Conservation (phyloP, 1,140 invertebrate species). For the Cydia amplana region DNA sequence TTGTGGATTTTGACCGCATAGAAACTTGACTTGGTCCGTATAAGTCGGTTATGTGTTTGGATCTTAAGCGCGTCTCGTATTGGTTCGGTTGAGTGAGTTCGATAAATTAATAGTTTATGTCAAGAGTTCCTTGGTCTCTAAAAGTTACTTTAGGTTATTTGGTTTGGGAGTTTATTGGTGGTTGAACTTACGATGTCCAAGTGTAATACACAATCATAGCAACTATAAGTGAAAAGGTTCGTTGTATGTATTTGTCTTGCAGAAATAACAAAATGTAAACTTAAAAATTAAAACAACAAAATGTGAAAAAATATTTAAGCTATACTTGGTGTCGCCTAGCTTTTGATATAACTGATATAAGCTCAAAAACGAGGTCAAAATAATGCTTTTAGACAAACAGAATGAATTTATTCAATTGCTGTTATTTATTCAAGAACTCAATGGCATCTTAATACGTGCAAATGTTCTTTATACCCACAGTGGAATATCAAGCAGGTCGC, state of each 20-base stretch:
- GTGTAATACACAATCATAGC: background rate
- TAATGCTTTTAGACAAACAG: background rate
- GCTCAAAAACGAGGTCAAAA: background rate
- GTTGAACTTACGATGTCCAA: background rate
- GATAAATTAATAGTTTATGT: slow-evolving; percentile 11
- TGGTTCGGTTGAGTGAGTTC: slow-evolving; percentile 3
- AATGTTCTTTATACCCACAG: slow-evolving; percentile 7
- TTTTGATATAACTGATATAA: background rate
- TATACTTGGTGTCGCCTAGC: background rate
- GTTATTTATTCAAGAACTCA: background rate
- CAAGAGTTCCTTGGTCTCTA: background rate
- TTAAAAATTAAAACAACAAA: background rate
- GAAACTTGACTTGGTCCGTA: background rate
- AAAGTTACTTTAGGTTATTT: background rate
- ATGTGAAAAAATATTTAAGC: background rate
- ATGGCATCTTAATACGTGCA: slow-evolving; percentile 19
- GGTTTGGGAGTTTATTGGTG: background rate
- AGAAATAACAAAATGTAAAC: background rate
- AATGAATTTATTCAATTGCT: slow-evolving; percentile 10
- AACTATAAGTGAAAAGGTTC: background rate
- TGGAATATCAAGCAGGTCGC: slow-evolving; percentile 17
- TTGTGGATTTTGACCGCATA: slow-evolving; percentile 44
- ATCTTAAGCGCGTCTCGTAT: slow-evolving; percentile 13
- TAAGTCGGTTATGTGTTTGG: slow-evolving; percentile 10
- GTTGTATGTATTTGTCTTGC: too few relatives aligned